Percentiles rank a stretch among this genome's conserved stretches.
Evolutionary conservation across 1,140 invertebrate genomes (phyloP).

Genomic region (Schlechtendalia chinensis): DNA sequence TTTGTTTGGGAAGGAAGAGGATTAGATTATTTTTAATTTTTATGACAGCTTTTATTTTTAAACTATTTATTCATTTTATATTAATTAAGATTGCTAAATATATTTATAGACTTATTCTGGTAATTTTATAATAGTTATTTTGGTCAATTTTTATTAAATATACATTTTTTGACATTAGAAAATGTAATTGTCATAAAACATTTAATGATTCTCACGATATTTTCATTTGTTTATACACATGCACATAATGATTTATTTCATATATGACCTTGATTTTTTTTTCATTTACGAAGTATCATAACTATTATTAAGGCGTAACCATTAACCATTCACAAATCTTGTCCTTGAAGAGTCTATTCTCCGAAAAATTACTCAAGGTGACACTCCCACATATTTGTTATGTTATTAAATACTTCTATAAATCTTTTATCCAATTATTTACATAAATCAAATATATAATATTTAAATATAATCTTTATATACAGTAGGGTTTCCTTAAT

Average conservation of each 20-base stretch:
- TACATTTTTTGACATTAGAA: not conserved
- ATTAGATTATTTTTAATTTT: too few relatives aligned
- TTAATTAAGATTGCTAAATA: not conserved
- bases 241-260: conserved; percentile 31
- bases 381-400: conserved; percentile 40
- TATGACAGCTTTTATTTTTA: too few relatives aligned
- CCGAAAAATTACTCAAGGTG: conserved; percentile 38
- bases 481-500: too few relatives aligned
- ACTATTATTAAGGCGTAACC: conserved; percentile 46
- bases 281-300: conserved; percentile 31
- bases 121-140: not conserved
- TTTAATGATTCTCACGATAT: conserved; percentile 23
- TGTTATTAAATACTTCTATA: conserved; percentile 22
- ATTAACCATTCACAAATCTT: conserved; percentile 32
- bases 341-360: conserved; percentile 34
- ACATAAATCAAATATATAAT: conserved; percentile 5
- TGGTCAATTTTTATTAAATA: not conserved
- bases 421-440: conserved; percentile 12
- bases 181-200: not conserved
- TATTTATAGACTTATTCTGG: not conserved
- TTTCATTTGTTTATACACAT: conserved; percentile 5
- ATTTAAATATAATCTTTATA: not conserved
- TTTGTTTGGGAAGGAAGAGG: too few relatives aligned
- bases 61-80: not conserved
- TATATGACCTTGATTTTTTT: conserved; percentile 45